These are phyloP conservation scores for Geotrypetes seraphini DNA, from an alignment of 2,797 vertebrate genomes.

Conservation along the genomic window DNA sequence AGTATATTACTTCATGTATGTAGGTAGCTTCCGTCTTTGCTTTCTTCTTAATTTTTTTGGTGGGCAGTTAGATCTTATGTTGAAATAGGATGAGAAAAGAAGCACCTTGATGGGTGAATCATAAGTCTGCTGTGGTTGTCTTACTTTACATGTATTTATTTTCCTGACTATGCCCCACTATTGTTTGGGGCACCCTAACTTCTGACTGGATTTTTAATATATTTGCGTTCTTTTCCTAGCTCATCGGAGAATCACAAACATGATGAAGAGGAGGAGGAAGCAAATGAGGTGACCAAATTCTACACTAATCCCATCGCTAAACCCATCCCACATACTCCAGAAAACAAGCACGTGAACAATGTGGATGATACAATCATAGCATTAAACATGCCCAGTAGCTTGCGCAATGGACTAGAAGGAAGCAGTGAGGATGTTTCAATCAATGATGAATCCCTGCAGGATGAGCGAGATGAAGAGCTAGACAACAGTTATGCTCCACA, in stretches of 20 bases:
- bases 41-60: too few relatives aligned
- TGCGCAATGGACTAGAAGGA: conserved; percentile 72
- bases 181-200: too few relatives aligned
- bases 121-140: too few relatives aligned
- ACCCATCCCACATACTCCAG: conserved; percentile 65
- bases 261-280: conserved; percentile 44
- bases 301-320: conserved; percentile 82
- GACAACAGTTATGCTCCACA: conserved; percentile 52
- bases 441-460: conserved; percentile 80
- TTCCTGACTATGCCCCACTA: too few relatives aligned
- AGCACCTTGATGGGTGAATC: too few relatives aligned
- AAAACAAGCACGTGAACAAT: conserved; percentile 33
- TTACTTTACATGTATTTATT: too few relatives aligned
- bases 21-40: too few relatives aligned
- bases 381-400: conserved; percentile 65
- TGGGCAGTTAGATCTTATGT: too few relatives aligned
- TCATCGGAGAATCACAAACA: conserved; percentile 52
- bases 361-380: conserved; percentile 81
- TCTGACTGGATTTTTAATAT: too few relatives aligned
- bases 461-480: conserved; percentile 66
- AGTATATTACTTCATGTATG: too few relatives aligned
- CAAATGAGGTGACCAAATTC: conserved; percentile 71
- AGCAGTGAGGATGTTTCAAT: conserved; percentile 80
- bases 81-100: too few relatives aligned
- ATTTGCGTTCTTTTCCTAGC: conserved; percentile 19